Evolutionary conservation across 2,797 vertebrate species (phyloP).

Genomic region (Basileuterus tristriatus): DNA sequence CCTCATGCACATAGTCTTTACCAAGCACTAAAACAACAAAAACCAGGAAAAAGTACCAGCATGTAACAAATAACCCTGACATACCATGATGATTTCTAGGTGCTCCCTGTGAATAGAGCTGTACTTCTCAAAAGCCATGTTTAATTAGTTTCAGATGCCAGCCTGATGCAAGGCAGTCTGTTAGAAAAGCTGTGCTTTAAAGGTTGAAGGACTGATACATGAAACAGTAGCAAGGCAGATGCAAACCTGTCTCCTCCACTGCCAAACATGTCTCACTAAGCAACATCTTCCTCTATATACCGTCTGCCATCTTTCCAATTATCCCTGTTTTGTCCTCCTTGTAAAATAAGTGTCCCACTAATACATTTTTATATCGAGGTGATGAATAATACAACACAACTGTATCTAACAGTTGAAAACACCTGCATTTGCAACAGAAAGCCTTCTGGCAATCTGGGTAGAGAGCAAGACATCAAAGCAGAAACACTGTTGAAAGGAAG

Average conservation of each 20-base stretch:
- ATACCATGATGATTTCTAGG: not conserved
- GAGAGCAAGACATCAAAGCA: slow-evolving; percentile 38
- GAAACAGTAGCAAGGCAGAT: not conserved
- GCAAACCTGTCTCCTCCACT: not conserved
- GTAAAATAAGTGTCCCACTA: slow-evolving; percentile 20
- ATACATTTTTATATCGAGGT: slow-evolving; percentile 4
- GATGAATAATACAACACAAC: slow-evolving; percentile 45
- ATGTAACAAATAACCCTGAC: not conserved
- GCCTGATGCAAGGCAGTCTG: not conserved
- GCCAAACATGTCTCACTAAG: not conserved
- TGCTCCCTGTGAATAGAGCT: not conserved
- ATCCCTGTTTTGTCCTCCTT: slow-evolving; percentile 7
- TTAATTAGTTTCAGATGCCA: not conserved
- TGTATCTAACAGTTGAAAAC: slow-evolving; percentile 3
- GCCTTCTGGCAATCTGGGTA: slow-evolving; percentile 2
- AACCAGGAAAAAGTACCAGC: not conserved
- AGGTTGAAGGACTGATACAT: not conserved
- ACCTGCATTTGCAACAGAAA: slow-evolving; percentile 50
- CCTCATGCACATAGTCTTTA: not conserved
- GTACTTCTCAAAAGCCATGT: not conserved
- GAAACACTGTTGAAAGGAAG: not conserved
- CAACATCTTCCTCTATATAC: not conserved
- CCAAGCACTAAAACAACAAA: not conserved
- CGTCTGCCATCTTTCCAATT: not conserved
- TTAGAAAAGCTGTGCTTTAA: not conserved